Evolutionary conservation across 2,888 invertebrate species (phyloP), one percentile per base, ranked within the genome.

Genomic region (Allolobophora icterica): DNA sequence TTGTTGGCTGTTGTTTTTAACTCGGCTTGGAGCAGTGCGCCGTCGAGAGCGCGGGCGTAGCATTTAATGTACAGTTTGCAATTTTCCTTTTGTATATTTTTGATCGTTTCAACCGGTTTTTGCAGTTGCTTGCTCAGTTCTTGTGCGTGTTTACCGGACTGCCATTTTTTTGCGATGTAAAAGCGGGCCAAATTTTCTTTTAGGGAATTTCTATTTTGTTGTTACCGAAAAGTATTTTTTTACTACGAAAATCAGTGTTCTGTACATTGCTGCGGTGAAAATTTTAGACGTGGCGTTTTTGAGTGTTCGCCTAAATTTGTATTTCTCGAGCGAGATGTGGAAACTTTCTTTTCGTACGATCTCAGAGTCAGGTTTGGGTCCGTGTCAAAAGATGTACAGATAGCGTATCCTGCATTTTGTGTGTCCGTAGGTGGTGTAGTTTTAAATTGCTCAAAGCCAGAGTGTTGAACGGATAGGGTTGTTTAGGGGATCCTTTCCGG

Each of bases 291-390:
- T 45, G 13, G 45, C 19, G 45, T 45, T 45, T 52, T 52, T 52
- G 21, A 52, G 24, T 52, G 24, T 52, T 24, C 4, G 21, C 24
- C 71, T 2, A 71, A 71, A 71, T 71, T 71, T n/a, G 71, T 71
- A n/a, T 71, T 71, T 71, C 71, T 1, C 3, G n/a, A 71, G 13
- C n/a, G 6, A 52, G 52, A 52, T 71, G 71, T 71, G 71, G 30
- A 71, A n/a, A 71, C 71, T 71, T 71, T 71, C 71, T 71, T n/a
- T 71, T 71, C n/a, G n/a, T 71, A 71, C 30, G 71, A 71, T 71
- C 71, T 71, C 71, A n/a, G 71, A 71, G n/a, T 71, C n/a, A 2
- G 71, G n/a, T 30, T 71, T 71, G 71, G 71, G 30, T 30, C 8
- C 19, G 17, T 71, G 30, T 2, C 24, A 3, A 15, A 30, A 71